Conservation (phyloP, 2,113 vertebrate species). For the Zosterops lateralis region DNA sequence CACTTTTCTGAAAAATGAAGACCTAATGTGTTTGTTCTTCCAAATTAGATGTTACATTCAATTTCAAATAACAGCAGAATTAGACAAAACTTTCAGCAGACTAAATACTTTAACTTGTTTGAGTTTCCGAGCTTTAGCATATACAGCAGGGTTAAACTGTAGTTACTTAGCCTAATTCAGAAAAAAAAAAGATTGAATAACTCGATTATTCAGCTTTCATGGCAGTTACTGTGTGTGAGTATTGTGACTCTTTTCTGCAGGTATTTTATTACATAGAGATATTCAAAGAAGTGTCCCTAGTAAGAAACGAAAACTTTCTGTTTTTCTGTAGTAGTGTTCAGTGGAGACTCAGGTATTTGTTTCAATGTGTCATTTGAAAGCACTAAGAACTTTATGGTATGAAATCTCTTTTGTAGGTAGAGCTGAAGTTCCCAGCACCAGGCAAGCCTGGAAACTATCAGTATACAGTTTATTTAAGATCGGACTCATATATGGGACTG, state of each 20-base stretch:
- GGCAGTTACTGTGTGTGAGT: neutral
- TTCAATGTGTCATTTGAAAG: neutral
- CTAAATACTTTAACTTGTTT: neutral
- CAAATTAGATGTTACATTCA: neutral
- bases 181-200: neutral
- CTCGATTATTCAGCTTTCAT: neutral
- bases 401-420: constrained; percentile 83
- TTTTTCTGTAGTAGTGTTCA: neutral
- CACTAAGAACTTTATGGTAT: neutral
- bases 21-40: neutral
- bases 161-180: neutral
- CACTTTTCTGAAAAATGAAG: neutral
- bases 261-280: neutral
- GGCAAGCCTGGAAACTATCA: constrained; percentile 98
- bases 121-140: neutral
- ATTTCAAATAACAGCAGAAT: neutral
- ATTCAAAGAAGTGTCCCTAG: neutral
- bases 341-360: neutral
- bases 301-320: neutral
- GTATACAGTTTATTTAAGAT: constrained; percentile 94
- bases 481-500: constrained; percentile 95
- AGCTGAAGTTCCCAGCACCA: constrained; percentile 97
- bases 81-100: neutral
- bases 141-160: neutral
- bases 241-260: neutral